Base-by-base conservation (phyloP, 1,140 invertebrate genomes). In the Chelonus insularis region DNA sequence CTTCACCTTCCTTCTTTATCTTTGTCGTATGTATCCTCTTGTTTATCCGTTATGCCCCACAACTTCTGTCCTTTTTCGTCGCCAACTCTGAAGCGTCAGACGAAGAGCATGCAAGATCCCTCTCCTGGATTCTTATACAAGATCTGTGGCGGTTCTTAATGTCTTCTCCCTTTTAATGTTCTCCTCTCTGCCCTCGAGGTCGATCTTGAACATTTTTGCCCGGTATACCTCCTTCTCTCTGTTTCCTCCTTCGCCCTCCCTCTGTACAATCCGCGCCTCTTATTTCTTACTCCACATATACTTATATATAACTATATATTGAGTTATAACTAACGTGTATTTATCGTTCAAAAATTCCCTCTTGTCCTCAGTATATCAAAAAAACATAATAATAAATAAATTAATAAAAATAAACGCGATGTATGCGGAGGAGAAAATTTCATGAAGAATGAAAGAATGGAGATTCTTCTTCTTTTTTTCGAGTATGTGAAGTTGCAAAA, bases 151-250 rank as follows among this genome's bases (percentile, higher is more conserved):
- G 74, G 76, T 78, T 80, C 78, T 80, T 78, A 80, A 80, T 80
- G 76, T 80, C 75, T 76, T 80, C 75, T 76, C 71, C 76, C 75
- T 78, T 80, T 80, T 80, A 80, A 78, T 77, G 78, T 72, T 72
- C 71, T 72, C 68, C 69, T 71, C 72, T 73, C 64, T 80, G 76
- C 74, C 74, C 78, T 77, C 76, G 75, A 78, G 77, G 78, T 80
- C 76, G 75, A 73, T 74, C 70, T 71, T 69, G 58, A 73, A 77
- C 75, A 80, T 80, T 78, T 80, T 77, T 78, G 73, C 75, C 60
- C 43, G 36, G 34, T 60, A 51, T 4, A 29, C 25, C 25, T 29
- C 25, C 25, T 29, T 52, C 72, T 60, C 70, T 70, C 73, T 72
- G 72, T 75, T 43, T 11, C 59, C 34, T 23, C 47, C 57, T 32